These are phyloP conservation scores for Trachelus troglodyta DNA, from an alignment of 2,888 invertebrate species.

Conservation along the genomic window DNA sequence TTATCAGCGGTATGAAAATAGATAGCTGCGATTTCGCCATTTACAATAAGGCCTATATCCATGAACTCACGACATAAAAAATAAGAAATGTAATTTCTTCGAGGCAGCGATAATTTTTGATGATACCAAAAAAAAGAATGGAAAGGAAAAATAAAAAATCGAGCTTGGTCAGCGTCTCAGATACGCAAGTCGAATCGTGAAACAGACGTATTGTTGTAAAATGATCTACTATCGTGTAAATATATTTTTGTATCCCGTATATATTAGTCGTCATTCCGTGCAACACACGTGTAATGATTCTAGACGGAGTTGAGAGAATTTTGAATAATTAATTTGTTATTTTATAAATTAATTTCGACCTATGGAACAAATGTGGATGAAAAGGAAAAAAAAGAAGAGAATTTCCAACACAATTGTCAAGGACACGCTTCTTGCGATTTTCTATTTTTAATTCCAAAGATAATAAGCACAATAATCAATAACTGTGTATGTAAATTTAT, in stretches of 20 bases:
- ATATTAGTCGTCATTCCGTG: not conserved
- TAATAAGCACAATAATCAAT: not conserved
- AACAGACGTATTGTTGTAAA: not conserved
- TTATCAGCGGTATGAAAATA: too few relatives aligned
- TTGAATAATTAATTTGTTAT: not conserved
- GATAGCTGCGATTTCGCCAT: too few relatives aligned
- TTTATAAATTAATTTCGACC: not conserved
- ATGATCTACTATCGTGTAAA: conserved; percentile 30
- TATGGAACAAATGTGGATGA: too few relatives aligned
- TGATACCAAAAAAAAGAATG: too few relatives aligned
- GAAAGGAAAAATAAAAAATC: not conserved
- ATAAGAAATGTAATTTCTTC: too few relatives aligned
- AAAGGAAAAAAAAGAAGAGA: too few relatives aligned
- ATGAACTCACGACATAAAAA: too few relatives aligned
- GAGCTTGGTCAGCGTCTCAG: not conserved
- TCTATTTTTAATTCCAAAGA: not conserved
- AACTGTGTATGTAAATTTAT: not conserved
- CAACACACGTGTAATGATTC: not conserved
- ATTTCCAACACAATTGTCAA: not conserved
- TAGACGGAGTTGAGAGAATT: not conserved
- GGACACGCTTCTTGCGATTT: not conserved
- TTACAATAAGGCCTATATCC: not conserved
- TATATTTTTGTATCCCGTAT: conserved; percentile 51
- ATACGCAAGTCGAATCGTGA: too few relatives aligned
- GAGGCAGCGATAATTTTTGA: too few relatives aligned